phyloP scores from a whole-genome alignment of 1,140 invertebrate genomes.

The Centruroides sculpturatus region DNA sequence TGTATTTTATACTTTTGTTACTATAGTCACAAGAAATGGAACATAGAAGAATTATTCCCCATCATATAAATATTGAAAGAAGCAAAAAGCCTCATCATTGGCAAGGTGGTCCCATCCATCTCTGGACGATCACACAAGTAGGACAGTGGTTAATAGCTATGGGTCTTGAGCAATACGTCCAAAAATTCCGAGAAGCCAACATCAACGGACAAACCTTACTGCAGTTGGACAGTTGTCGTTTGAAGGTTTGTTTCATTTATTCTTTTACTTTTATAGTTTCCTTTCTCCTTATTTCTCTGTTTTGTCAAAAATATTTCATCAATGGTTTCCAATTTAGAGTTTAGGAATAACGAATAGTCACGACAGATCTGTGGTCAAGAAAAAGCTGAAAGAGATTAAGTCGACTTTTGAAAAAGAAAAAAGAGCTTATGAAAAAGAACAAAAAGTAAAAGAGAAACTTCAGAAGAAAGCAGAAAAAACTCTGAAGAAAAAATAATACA shows the following conservation, averaged over 20 bases:
- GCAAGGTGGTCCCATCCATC: slow-evolving; percentile 51
- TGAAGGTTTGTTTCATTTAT: slow-evolving; percentile 42
- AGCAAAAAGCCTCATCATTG: slow-evolving; percentile 26
- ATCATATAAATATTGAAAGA: no score
- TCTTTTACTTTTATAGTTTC: no score
- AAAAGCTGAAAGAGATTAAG: slow-evolving; percentile 74
- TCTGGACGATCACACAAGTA: slow-evolving; percentile 78
- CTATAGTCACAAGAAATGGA: no score
- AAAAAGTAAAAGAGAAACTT: slow-evolving; percentile 58
- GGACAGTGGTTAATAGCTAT: slow-evolving; percentile 72
- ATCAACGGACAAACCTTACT: slow-evolving; percentile 68
- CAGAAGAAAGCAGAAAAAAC: slow-evolving; percentile 65
- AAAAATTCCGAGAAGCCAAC: slow-evolving; percentile 64
- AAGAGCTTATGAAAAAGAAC: slow-evolving; percentile 51
- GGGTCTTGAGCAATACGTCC: slow-evolving; percentile 65
- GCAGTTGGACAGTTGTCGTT: slow-evolving; percentile 65
- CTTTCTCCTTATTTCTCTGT: no score
- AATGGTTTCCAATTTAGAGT: no score
- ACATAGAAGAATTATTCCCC: no score
- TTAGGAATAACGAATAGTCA: slow-evolving; percentile 59
- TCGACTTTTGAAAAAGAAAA: slow-evolving; percentile 53
- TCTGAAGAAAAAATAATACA: slow-evolving; percentile 38
- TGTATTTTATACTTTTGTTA: no score
- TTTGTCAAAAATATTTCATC: no score
- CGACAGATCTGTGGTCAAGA: slow-evolving; percentile 63